Evolutionary conservation across 1,140 invertebrate species (phyloP), one percentile per base, ranked within the genome.

Genomic region (Diachasmimorpha longicaudata): DNA sequence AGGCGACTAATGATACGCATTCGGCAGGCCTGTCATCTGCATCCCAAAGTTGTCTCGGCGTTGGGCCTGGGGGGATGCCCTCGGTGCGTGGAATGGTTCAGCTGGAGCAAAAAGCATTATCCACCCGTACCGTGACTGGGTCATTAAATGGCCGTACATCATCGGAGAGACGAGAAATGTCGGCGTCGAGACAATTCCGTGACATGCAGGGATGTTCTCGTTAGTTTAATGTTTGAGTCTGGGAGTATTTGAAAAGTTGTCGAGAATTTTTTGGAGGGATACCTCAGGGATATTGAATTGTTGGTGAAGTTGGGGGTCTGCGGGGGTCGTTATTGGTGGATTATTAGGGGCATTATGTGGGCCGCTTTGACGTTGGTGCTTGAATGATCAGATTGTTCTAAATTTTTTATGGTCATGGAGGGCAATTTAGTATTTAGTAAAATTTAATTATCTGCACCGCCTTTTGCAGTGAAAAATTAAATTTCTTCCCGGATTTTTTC

Each of bases 61-160:
- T 42, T 16, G 37, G 42, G 8, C 72, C 13, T 48, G 39, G 13
- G 44, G 31, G 19, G 21, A 4, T 42, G 25, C 58, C 73, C 48
- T 44, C 37, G 13, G 44, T 58, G 16, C 6, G 37, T 52, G 13
- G 10, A 21, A 52, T 25, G 36, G 36, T 70, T 70, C 44, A 48
- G 23, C 44, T 52, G 6, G 8, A 68, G 25, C 66, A 68, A 37
- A 68, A 37, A 68, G 13, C 23, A 21, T 13, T 4, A 71, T 14
- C 19, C 25, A 25, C 70, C 39, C 31, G 25, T 66, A 44, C 36
- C 72, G 67, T 25, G 16, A 74, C 42, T 36, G 78, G 78, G 77
- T 83, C 83, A 83, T 84, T 84, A 84, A 84, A 84, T 79, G 74
- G 39, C 78, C 82, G 82, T 84, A 81, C 80, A 83, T 84, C 83